A percentile compares a stretch with the other conserved stretches of the same genome.
Conservation (phyloP, 2,797 vertebrate genomes). For the Holocentrus rufus region DNA sequence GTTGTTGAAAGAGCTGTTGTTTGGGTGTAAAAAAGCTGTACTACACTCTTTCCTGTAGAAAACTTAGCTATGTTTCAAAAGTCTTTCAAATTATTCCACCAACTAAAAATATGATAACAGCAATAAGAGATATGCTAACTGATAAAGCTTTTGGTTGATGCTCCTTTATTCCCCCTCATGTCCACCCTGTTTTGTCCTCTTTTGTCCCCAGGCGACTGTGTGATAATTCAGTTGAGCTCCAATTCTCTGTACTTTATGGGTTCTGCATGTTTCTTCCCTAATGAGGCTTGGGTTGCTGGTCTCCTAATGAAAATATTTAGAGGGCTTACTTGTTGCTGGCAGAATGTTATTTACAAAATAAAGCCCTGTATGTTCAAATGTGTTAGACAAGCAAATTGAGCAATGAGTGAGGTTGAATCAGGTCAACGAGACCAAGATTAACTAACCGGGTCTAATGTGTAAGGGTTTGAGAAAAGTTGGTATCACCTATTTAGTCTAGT, state of each 20-base stretch:
- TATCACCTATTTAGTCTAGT: too few relatives aligned
- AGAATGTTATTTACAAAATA: slow-evolving; percentile 56
- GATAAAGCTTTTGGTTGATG: background rate
- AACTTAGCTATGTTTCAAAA: background rate
- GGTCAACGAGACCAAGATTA: slow-evolving; percentile 60
- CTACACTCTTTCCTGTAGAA: slow-evolving; percentile 1
- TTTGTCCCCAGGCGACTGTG: slow-evolving; percentile 1
- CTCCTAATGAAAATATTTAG: slow-evolving; percentile 44
- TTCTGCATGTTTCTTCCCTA: slow-evolving; percentile 55
- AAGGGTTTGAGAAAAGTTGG: too few relatives aligned
- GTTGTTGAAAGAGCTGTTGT: slow-evolving; percentile 1
- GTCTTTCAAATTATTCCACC: background rate
- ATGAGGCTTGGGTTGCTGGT: slow-evolving; percentile 65
- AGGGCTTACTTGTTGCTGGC: slow-evolving; percentile 52
- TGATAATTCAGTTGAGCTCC: slow-evolving; percentile 35
- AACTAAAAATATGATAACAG: background rate
- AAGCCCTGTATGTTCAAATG: slow-evolving; percentile 52
- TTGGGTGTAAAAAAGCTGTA: background rate
- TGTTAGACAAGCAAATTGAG: slow-evolving; percentile 52
- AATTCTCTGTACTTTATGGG: slow-evolving; percentile 36
- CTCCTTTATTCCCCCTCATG: background rate
- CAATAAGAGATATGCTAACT: background rate
- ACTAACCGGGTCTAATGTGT: slow-evolving; percentile 50
- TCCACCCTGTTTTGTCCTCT: background rate
- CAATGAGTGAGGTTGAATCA: slow-evolving; percentile 57